phyloP scores from a whole-genome alignment of 1,140 invertebrate genomes.

The Drosophila pallidifrons region DNA sequence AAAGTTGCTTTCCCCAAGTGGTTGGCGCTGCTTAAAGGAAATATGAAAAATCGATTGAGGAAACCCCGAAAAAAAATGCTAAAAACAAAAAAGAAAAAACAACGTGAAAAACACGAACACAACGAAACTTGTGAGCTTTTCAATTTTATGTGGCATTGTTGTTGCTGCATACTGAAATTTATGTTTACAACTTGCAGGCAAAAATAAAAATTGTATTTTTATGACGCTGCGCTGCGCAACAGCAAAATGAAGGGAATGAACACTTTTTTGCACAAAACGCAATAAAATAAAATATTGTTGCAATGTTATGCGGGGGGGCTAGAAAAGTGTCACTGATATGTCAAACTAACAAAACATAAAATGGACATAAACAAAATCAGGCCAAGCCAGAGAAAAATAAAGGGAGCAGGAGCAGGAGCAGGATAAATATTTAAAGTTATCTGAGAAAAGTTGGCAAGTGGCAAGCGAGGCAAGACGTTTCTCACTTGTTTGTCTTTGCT shows the following conservation, averaged over 20 bases:
- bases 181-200: constrained; percentile 71
- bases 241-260: constrained; percentile 4
- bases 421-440: constrained; percentile 77
- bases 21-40: constrained; percentile 38
- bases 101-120: constrained; percentile 2
- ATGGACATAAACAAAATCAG: constrained; percentile 66
- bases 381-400: constrained; percentile 10
- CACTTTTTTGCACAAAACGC: constrained; percentile 43
- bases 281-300: constrained; percentile 82
- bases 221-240: constrained; percentile 49
- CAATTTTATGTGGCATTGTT: constrained; percentile 65
- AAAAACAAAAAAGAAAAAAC: constrained; percentile 28
- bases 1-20: constrained; percentile 59
- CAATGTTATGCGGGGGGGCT: constrained; percentile 52
- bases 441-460: constrained; percentile 69
- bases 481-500: constrained; percentile 80
- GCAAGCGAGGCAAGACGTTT: constrained; percentile 25
- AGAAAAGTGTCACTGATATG: constrained; percentile 79
- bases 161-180: constrained; percentile 60
- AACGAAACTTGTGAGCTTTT: constrained; percentile 62
- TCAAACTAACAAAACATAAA: constrained; percentile 81
- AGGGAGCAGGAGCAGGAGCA: not conserved
- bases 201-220: constrained; percentile 78
- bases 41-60: constrained; percentile 52
- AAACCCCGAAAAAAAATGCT: constrained; percentile 22